Conservation (phyloP, 1,140 invertebrate species). For the Drosophila mauritiana region DNA sequence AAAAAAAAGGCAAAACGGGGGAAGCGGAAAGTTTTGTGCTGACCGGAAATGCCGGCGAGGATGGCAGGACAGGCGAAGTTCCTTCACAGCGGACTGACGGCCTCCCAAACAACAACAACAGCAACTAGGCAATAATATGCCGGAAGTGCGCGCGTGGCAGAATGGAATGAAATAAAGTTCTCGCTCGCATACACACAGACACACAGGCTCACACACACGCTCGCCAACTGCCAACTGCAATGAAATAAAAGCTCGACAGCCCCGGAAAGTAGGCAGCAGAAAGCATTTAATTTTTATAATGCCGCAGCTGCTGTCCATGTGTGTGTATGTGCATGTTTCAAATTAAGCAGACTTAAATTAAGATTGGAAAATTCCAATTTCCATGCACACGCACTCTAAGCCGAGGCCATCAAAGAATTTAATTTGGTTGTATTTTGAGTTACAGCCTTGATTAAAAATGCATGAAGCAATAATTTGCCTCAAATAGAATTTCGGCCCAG, state of each 20-base stretch:
- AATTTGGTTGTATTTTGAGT: slow-evolving; percentile 39
- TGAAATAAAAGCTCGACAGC: slow-evolving; percentile 34
- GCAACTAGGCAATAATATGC: slow-evolving; percentile 68
- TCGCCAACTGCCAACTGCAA: slow-evolving; percentile 33
- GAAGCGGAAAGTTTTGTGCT: slow-evolving; percentile 56
- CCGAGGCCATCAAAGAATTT: slow-evolving; percentile 23
- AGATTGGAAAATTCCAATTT: slow-evolving; percentile 36
- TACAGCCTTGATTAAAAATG: slow-evolving; percentile 36
- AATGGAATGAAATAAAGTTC: slow-evolving; percentile 62
- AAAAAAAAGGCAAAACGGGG: slow-evolving; percentile 12
- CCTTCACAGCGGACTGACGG: slow-evolving; percentile 43
- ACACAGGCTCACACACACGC: slow-evolving; percentile 4
- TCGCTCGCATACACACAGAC: slow-evolving; percentile 12
- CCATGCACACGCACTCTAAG: slow-evolving; percentile 12
- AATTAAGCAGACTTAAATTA: slow-evolving; percentile 56
- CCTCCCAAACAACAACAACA: slow-evolving; percentile 36
- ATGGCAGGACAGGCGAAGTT: slow-evolving; percentile 59
- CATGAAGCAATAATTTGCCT: slow-evolving; percentile 32
- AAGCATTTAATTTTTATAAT: slow-evolving; percentile 59
- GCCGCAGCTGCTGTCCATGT: slow-evolving; percentile 20
- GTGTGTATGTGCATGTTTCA: slow-evolving; percentile 12
- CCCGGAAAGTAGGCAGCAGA: slow-evolving; percentile 66
- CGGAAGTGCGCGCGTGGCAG: slow-evolving; percentile 75
- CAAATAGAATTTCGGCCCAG: slow-evolving; percentile 14
- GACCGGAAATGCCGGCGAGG: slow-evolving; percentile 73